Percentiles rank a stretch among this genome's conserved stretches.
phyloP scores from a whole-genome alignment of 2,888 invertebrate genomes.

The Acanthosoma haemorrhoidale region DNA sequence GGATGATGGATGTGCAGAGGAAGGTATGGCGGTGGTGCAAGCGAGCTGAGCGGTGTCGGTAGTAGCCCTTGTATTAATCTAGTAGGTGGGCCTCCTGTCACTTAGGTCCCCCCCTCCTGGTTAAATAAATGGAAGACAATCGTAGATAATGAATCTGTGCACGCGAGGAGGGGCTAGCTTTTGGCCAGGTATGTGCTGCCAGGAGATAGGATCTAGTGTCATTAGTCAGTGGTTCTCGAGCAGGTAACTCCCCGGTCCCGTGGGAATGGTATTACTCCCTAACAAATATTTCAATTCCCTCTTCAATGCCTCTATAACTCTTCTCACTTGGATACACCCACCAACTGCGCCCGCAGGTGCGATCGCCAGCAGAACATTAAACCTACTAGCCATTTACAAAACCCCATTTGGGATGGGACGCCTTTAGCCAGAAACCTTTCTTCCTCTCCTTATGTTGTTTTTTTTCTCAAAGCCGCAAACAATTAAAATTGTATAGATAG shows the following conservation, averaged over 20 bases:
- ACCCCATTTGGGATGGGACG: slow-evolving; percentile 26
- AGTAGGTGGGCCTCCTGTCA: slow-evolving; percentile 15
- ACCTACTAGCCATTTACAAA: slow-evolving; percentile 24
- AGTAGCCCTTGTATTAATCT: slow-evolving; percentile 10
- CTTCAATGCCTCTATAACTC: slow-evolving; percentile 28
- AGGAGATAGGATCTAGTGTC: slow-evolving; percentile 20
- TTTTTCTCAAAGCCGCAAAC: slow-evolving; percentile 1
- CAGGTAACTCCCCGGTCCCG: not conserved
- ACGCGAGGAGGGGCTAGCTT: slow-evolving; percentile 1
- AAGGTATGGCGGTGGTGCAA: not conserved
- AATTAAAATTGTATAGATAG: slow-evolving; percentile 23
- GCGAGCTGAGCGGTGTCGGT: not conserved
- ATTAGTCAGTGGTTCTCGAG: slow-evolving; percentile 12
- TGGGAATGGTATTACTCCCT: slow-evolving; percentile 1
- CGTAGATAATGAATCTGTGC: slow-evolving; percentile 20
- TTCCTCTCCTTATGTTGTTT: not conserved
- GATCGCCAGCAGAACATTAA: slow-evolving; percentile 4
- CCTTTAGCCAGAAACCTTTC: not conserved
- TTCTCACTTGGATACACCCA: slow-evolving; percentile 3
- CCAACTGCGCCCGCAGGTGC: slow-evolving; percentile 14
- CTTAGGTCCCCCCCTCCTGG: not conserved
- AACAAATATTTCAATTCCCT: slow-evolving; percentile 27
- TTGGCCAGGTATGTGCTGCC: slow-evolving; percentile 21
- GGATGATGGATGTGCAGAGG: too few relatives aligned
- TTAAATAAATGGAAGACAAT: slow-evolving; percentile 23